Base-by-base conservation (phyloP, 2,113 vertebrate species). In the Zosterops japonicus region DNA sequence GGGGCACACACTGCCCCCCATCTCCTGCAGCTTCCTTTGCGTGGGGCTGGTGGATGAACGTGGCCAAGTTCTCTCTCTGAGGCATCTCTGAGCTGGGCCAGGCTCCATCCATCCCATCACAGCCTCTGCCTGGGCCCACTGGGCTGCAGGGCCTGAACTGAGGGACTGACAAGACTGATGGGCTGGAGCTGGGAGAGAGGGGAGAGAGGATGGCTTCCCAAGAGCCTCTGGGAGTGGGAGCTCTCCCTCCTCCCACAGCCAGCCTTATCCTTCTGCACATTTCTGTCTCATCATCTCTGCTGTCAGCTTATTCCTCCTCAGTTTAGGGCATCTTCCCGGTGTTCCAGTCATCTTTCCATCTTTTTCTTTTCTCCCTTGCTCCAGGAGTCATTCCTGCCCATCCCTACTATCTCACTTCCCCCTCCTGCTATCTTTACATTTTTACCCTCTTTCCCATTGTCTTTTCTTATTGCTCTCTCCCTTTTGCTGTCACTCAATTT, bases 401-500 rank as follows among this genome's bases (percentile, higher is more conserved):
- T 89, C 75, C 52, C 63, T 80, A 49, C 89, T 55, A 52, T 39
- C 83, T 41, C 74, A 33, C 74, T 89, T 83, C 77, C 78, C 90
- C 67, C 57, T 75, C 47, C n/a, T 35, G 17, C 77, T 44, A 14
- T 70, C 93, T 70, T 46, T 49, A 74, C 31, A 8, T 78, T 94
- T 96, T 80, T 86, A 39, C 49, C 52, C 53, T 63, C 74, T 91
- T 96, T 71, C 65, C 94, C 50, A 93, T 96, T 96, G 96, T 97
- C 95, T 96, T 95, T 78, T 70, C 90, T 83, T 92, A 91, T 5
- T 95, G 90, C 95, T 74, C 79, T 95, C 74, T 96, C 85, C 84
- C 97, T 98, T 96, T 97, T 95, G 93, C 96, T 97, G 95, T 97
- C 96, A 96, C 71, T 95, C 94, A 94, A 77, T 92, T 95, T 96